Evolutionary conservation across 2,113 vertebrate species (phyloP).

Genomic region (Percopsis transmontana): DNA sequence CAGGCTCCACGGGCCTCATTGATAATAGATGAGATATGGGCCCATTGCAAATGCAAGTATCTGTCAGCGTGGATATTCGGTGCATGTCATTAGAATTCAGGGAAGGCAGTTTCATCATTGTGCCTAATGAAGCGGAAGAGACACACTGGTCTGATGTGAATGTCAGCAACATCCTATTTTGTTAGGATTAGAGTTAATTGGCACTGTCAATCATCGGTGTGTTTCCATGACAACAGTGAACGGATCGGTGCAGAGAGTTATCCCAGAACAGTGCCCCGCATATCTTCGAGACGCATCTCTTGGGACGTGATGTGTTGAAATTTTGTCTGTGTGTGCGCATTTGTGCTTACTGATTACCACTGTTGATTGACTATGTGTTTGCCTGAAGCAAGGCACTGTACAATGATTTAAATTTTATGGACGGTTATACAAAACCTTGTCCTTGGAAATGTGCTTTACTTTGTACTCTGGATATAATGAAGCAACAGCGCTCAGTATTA

Average conservation of each 20-base stretch:
- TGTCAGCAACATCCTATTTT: conserved; percentile 38
- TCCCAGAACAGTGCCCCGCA: conserved; percentile 15
- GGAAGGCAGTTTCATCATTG: conserved; percentile 30
- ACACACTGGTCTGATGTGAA: conserved; percentile 46
- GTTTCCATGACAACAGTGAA: conserved; percentile 35
- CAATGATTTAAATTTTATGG: neutral
- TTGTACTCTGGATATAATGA: neutral
- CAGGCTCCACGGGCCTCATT: conserved; percentile 25
- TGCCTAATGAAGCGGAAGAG: conserved; percentile 46
- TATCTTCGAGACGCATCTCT: neutral
- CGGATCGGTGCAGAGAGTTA: conserved; percentile 35
- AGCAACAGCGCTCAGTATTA: neutral
- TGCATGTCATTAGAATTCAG: conserved; percentile 35
- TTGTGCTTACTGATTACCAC: neutral
- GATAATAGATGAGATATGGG: conserved; percentile 41
- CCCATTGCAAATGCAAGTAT: conserved; percentile 42
- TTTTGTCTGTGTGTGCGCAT: neutral
- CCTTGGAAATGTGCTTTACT: neutral
- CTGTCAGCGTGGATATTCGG: conserved; percentile 44
- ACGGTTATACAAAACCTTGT: neutral
- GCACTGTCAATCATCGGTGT: conserved; percentile 45
- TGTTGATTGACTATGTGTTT: neutral
- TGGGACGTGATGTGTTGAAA: neutral
- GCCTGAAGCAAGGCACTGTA: neutral
- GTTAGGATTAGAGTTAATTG: conserved; percentile 40